These are phyloP conservation scores for Anguilla pacifica DNA, from an alignment of 2,797 vertebrate genomes.

Conservation along the genomic window DNA sequence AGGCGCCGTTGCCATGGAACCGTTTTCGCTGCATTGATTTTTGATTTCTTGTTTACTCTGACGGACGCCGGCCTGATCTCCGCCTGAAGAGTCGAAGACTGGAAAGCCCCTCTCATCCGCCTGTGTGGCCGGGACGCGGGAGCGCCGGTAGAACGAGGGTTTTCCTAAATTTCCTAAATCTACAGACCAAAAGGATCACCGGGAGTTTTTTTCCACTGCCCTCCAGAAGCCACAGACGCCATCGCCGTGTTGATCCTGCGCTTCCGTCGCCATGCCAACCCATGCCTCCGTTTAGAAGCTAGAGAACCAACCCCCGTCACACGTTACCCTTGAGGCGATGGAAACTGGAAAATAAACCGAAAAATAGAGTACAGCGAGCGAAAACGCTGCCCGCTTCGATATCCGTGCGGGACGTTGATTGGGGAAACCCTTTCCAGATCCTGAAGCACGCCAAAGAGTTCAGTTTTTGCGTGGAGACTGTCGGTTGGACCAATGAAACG, in stretches of 20 bases:
- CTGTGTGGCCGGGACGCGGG: slow-evolving; percentile 48
- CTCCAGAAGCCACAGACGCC: background rate
- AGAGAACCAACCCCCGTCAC: background rate
- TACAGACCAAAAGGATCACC: background rate
- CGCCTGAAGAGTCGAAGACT: slow-evolving; percentile 38
- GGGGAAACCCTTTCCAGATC: slow-evolving; percentile 4
- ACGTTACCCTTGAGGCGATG: background rate
- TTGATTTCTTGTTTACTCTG: slow-evolving; percentile 4
- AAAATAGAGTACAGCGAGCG: background rate
- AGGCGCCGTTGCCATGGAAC: background rate
- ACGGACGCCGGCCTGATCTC: slow-evolving; percentile 46
- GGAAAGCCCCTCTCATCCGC: slow-evolving; percentile 25
- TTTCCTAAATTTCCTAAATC: slow-evolving; percentile 23
- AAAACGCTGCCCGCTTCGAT: background rate
- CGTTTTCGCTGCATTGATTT: background rate
- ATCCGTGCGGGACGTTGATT: slow-evolving; percentile 5
- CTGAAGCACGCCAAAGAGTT: background rate
- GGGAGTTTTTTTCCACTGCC: background rate
- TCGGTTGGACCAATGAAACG: slow-evolving; percentile 1
- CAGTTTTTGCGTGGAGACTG: background rate
- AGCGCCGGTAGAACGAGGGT: slow-evolving; percentile 22
- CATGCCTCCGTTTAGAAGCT: background rate
- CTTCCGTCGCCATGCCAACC: background rate
- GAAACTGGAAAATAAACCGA: background rate
- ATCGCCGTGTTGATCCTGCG: background rate